Evolutionary conservation across 1,140 invertebrate species (phyloP).

Genomic region (Aphidius ervi): DNA sequence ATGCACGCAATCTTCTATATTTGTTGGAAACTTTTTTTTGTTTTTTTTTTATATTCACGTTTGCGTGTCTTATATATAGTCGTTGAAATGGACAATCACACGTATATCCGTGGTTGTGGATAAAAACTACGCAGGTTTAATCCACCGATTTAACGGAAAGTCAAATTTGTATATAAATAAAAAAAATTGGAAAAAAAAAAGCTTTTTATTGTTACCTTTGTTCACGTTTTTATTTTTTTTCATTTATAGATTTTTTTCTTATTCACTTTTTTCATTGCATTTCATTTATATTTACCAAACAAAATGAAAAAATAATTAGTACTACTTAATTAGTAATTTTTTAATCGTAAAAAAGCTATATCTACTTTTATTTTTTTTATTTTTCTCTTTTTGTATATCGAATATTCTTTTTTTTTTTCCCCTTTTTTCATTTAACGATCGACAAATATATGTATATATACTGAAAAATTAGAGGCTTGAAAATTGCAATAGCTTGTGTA

Average conservation of each 20-base stretch:
- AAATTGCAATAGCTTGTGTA: too few species aligned
- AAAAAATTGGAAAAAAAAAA: not conserved
- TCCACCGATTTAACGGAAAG: slow-evolving; percentile 2
- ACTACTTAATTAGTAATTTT: not conserved
- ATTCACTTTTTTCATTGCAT: not conserved
- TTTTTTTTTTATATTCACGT: not conserved
- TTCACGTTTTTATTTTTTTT: not conserved
- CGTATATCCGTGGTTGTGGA: too few species aligned
- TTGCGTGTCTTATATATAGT: not conserved
- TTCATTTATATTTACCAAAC: slow-evolving; percentile 4
- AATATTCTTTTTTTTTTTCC: not conserved
- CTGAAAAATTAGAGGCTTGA: too few species aligned
- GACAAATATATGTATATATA: too few species aligned
- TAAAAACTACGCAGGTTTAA: not conserved
- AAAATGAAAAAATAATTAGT: slow-evolving; percentile 4
- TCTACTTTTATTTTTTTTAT: not conserved
- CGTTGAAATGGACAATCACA: too few species aligned
- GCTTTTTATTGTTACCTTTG: not conserved
- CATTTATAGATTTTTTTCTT: not conserved
- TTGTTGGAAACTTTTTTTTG: slow-evolving; percentile 5
- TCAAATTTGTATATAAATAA: not conserved
- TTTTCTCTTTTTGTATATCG: too few species aligned
- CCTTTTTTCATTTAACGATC: too few species aligned
- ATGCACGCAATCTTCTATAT: slow-evolving; percentile 5
- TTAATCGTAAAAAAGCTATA: too few species aligned